Evolutionary conservation across 2,113 vertebrate species (phyloP), one percentile per base, ranked within the genome.

Genomic region (Melanocharis versteri): DNA sequence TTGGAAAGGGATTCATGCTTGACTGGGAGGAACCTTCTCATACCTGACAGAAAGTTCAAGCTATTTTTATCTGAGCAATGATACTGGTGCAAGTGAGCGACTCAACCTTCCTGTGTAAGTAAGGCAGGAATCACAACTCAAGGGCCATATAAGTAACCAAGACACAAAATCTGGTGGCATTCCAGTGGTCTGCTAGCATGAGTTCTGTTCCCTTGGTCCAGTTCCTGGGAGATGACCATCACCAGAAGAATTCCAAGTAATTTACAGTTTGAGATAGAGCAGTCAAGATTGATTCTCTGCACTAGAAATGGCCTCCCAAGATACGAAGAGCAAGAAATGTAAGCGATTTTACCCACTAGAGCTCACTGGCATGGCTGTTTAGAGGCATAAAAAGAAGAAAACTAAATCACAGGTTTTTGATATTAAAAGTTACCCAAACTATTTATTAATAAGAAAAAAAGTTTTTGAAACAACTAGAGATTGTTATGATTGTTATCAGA

Each of bases 1-100:
- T 93, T 95, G 95, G 90, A 93, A 95, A 92, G 42, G 79, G 90
- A 95, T 94, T 96, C 50, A 96, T 95, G 96, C 94, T 95, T 97
- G 94, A 95, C 92, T 96, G 83, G 92, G 77, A 90, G 81, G 44
- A 93, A 90, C 58, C 1, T 92, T 89, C 83, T 95, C 71, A 62
- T 93, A 92, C 75, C 76, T 81, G 64, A 96, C 33, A 90, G 79
- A 92, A 90, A 19, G 4, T 90, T 82, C 83, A 93, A 86, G 37
- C 54, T 94, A 93, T 90, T 97, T 94, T 95, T 54, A 57, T 81
- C 50, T 86, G 45, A 80, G 50, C 22, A 94, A 30, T 73, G 75
- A 65, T 62, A 83, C 14, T 39, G 23, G 50, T 80, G 11, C 44
- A 51, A 89, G 51, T 0, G 11, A 90, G 58, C 30, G 1, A 65